These are phyloP conservation scores for Carassius gibelio DNA, from an alignment of 2,113 vertebrate genomes.

Conservation along the genomic window DNA sequence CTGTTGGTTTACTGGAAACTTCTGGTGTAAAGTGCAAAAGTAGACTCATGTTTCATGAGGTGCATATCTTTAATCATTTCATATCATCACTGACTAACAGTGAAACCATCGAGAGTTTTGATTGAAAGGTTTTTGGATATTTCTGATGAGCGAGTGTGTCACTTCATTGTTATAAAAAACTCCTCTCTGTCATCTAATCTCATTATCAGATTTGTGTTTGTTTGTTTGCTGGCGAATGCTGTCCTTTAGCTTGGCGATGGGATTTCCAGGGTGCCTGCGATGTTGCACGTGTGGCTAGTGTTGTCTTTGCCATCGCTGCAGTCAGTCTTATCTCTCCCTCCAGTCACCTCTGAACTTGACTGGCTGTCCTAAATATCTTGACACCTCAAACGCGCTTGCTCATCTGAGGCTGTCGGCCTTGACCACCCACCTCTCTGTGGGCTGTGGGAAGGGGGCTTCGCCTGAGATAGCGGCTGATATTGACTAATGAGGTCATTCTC, in stretches of 20 bases:
- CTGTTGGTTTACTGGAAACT: slow-evolving; percentile 53
- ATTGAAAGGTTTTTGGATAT: slow-evolving; percentile 30
- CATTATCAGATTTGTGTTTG: slow-evolving; percentile 26
- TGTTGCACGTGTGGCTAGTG: slow-evolving; percentile 12
- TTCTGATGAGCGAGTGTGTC: slow-evolving; percentile 8
- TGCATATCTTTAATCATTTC: slow-evolving; percentile 34
- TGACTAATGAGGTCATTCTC: slow-evolving; percentile 16
- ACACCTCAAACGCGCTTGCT: slow-evolving; percentile 35
- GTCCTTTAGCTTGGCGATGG: slow-evolving; percentile 30
- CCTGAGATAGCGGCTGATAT: slow-evolving; percentile 5
- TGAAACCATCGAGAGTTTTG: slow-evolving; percentile 43
- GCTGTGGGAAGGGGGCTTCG: slow-evolving; percentile 6
- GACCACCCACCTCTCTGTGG: slow-evolving; percentile 39
- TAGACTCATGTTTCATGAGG: slow-evolving; percentile 4
- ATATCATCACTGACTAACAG: slow-evolving; percentile 42
- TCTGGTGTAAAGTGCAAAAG: background rate
- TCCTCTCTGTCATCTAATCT: slow-evolving; percentile 3
- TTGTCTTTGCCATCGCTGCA: slow-evolving; percentile 15
- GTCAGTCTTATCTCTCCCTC: background rate
- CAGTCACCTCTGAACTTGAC: slow-evolving; percentile 52
- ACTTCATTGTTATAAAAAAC: background rate
- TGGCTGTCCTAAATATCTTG: slow-evolving; percentile 45
- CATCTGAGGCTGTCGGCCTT: slow-evolving; percentile 42
- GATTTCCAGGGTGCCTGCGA: slow-evolving; percentile 46
- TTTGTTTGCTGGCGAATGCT: background rate